Percentiles rank a stretch among this genome's conserved stretches.
Conservation (phyloP, 2,888 invertebrate species). For the Nomada fucata region DNA sequence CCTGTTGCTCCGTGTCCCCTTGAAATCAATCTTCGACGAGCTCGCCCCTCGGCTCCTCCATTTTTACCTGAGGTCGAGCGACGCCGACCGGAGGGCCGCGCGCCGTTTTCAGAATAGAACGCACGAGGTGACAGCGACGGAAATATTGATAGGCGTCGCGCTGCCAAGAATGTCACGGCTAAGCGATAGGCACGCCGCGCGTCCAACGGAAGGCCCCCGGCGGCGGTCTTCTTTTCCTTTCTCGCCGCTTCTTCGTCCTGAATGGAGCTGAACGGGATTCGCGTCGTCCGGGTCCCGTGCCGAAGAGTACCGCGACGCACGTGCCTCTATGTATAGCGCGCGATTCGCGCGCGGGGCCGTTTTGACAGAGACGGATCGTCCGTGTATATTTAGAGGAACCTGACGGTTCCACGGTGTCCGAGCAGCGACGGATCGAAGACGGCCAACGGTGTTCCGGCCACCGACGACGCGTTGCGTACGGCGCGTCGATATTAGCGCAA, state of each 20-base stretch:
- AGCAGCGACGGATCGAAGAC: background rate
- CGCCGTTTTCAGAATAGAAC: slow-evolving; percentile 30
- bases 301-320: slow-evolving; percentile 6
- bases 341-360: slow-evolving; percentile 4
- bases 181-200: slow-evolving; percentile 15
- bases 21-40: background rate
- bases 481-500: too few relatives aligned
- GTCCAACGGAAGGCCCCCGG: background rate
- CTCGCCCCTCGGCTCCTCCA: background rate
- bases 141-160: slow-evolving; percentile 44
- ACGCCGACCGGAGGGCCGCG: background rate
- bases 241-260: slow-evolving; percentile 16
- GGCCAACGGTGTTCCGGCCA: background rate
- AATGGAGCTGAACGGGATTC: slow-evolving; percentile 8
- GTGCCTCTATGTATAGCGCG: slow-evolving; percentile 35
- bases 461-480: background rate
- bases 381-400: slow-evolving; percentile 49
- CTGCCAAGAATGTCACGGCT: slow-evolving; percentile 59
- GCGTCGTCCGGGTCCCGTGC: too few relatives aligned
- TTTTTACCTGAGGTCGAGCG: slow-evolving; percentile 9
- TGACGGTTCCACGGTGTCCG: background rate
- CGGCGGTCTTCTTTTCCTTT: slow-evolving; percentile 6
- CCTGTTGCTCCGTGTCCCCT: background rate
- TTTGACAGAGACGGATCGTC: slow-evolving; percentile 42
- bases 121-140: slow-evolving; percentile 12